Conservation (phyloP, 2,888 invertebrate genomes). For the Reticulitermes lucifugus region DNA sequence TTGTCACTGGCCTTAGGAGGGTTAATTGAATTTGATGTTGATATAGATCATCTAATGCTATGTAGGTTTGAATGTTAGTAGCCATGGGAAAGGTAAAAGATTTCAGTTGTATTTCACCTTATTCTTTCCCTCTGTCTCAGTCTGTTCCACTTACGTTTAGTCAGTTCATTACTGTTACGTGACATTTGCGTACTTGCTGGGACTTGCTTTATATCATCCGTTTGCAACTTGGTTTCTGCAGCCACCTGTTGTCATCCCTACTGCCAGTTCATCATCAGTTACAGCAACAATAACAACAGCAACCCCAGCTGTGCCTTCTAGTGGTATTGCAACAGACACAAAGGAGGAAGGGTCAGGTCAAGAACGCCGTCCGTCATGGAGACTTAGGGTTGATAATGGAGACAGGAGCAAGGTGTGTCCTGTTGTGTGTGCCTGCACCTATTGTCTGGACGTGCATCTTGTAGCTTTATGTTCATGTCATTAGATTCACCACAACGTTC, state of each 20-base stretch:
- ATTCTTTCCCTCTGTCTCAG: too few species aligned
- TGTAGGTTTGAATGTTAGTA: too few species aligned
- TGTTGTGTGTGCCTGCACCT: slow-evolving; percentile 14
- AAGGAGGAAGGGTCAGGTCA: slow-evolving; percentile 58
- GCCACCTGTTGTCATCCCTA: slow-evolving; percentile 43
- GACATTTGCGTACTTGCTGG: not conserved
- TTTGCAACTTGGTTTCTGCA: slow-evolving; percentile 46
- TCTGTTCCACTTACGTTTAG: too few species aligned
- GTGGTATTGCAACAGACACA: slow-evolving; percentile 46
- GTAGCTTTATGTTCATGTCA: not conserved
- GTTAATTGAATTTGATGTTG: too few species aligned
- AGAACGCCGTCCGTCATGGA: slow-evolving; percentile 92
- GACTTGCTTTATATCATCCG: slow-evolving; percentile 27
- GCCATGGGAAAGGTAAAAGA: too few species aligned
- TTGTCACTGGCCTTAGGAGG: too few species aligned
- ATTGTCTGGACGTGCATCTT: too few species aligned
- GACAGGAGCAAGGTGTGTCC: slow-evolving; percentile 78
- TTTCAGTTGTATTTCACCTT: too few species aligned
- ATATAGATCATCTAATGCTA: too few species aligned
- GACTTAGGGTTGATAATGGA: slow-evolving; percentile 88
- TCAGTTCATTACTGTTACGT: not conserved
- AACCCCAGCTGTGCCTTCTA: slow-evolving; percentile 64
- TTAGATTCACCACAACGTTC: slow-evolving; percentile 7
- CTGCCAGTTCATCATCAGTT: slow-evolving; percentile 60
- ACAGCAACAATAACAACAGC: slow-evolving; percentile 70